Conservation (phyloP, 2,888 invertebrate species). For the Apamea epomidion region DNA sequence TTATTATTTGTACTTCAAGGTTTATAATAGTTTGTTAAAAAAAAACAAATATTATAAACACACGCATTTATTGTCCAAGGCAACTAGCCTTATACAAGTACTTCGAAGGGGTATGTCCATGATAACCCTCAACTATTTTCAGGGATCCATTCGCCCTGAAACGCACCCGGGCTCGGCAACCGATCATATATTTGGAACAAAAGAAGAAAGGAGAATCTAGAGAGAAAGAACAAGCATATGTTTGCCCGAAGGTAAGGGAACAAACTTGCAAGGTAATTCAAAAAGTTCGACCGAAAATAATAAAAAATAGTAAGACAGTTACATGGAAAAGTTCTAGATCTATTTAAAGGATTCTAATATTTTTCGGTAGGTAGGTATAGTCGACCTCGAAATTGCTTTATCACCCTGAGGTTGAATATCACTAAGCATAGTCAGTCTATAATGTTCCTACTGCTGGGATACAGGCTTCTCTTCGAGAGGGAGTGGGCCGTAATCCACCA, state of each 20-base stretch:
- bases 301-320: neutral
- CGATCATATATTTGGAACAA: constrained; percentile 31
- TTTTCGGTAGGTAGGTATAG: neutral
- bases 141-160: neutral
- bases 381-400: neutral
- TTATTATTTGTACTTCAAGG: neutral
- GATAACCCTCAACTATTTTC: neutral
- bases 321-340: neutral
- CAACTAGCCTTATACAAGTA: neutral
- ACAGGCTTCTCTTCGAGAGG: no score
- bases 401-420: neutral
- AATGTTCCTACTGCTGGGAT: no score
- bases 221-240: constrained; percentile 45
- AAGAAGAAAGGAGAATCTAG: constrained; percentile 47
- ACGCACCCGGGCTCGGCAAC: constrained; percentile 28
- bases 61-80: neutral
- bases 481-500: neutral
- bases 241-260: constrained; percentile 40
- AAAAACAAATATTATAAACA: neutral
- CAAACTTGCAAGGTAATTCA: neutral
- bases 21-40: neutral
- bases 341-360: neutral
- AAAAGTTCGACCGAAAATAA: neutral
- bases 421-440: neutral
- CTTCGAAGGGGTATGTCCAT: neutral